Base-by-base conservation (phyloP, 2,888 invertebrate genomes). In the Lasioglossum malachurum region DNA sequence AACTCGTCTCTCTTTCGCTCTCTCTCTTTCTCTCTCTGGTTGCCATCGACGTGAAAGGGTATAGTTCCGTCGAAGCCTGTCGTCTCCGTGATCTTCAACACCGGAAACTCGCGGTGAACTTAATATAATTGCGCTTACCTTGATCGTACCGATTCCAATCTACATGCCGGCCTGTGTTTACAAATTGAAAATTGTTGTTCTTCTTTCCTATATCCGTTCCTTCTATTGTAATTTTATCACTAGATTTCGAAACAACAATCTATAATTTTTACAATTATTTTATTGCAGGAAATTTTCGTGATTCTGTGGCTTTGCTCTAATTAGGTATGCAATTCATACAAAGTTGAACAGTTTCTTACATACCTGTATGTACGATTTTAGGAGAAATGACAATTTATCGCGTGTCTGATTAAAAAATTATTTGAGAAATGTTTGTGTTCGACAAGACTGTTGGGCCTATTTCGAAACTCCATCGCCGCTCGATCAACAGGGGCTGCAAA, bases 41-140 rank as follows among this genome's bases (percentile, higher is more conserved):
- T 53, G 3, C n/a, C 53, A 77, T 75, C 57, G 73, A 69, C 71
- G 27, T 16, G 76, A 78, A 77, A 75, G 75, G 78, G 60, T 75
- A 75, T 78, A 38, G 75, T 75, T 86, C 57, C 46, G 27, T 19
- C 60, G n/a, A 46, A 75, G 38, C 72, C 72, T 16, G 31, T 71
- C 75, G 44, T n/a, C 41, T 31, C 3, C 19, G 41, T 31, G 49
- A 41, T n/a, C 74, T 35, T 77, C 38, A 41, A 53, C 35, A 53
- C 23, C 31, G 14, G 12, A 41, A 23, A 38, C 38, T 53, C 49
- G 5, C 23, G 12, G 2, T 1, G 27, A 38, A 41, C 69, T 35
- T 69, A n/a, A 31, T 31, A 27, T 31, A 46, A 57, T 46, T 46
- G 7, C 19, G 27, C 16, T 57, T 4, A 41, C 41, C 5, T 44